Conservation (phyloP, 2,888 invertebrate genomes). For the Dasypolia templi region DNA sequence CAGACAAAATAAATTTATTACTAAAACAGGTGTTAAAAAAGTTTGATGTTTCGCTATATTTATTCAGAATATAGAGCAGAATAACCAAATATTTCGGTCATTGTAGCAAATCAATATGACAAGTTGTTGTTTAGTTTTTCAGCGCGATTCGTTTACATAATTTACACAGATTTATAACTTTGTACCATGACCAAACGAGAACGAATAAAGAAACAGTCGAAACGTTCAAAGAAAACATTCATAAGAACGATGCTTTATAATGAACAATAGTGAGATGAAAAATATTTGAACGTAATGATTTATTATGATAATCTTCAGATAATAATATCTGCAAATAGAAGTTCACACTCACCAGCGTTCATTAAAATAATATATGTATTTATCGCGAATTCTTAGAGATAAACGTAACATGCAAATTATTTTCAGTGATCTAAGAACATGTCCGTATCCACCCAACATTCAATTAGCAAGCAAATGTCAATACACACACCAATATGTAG, state of each 20-base stretch:
- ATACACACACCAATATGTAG: not conserved
- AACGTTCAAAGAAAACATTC: slow-evolving; percentile 43
- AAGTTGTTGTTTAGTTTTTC: slow-evolving; percentile 54
- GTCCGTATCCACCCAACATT: not conserved
- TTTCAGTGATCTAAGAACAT: not conserved
- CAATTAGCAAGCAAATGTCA: not conserved
- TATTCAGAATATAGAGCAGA: slow-evolving; percentile 8
- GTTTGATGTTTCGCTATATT: slow-evolving; percentile 27
- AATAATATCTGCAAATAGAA: slow-evolving; percentile 21
- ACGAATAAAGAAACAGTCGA: slow-evolving; percentile 43
- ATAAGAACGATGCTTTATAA: slow-evolving; percentile 37
- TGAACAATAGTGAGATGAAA: too few species aligned
- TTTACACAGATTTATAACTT: slow-evolving; percentile 49
- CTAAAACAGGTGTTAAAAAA: slow-evolving; percentile 16
- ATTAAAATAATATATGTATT: slow-evolving; percentile 2
- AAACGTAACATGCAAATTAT: not conserved
- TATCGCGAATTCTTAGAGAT: slow-evolving; percentile 12
- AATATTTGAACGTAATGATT: slow-evolving; percentile 34
- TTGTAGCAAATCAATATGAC: slow-evolving; percentile 53
- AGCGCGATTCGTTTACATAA: slow-evolving; percentile 43
- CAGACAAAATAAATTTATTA: slow-evolving; percentile 21
- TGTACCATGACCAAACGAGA: slow-evolving; percentile 49
- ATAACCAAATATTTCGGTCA: slow-evolving; percentile 9
- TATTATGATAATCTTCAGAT: slow-evolving; percentile 31
- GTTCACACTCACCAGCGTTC: slow-evolving; percentile 15